Base-by-base conservation (phyloP, 2,797 vertebrate genomes). In the Sebastes matsubarae region DNA sequence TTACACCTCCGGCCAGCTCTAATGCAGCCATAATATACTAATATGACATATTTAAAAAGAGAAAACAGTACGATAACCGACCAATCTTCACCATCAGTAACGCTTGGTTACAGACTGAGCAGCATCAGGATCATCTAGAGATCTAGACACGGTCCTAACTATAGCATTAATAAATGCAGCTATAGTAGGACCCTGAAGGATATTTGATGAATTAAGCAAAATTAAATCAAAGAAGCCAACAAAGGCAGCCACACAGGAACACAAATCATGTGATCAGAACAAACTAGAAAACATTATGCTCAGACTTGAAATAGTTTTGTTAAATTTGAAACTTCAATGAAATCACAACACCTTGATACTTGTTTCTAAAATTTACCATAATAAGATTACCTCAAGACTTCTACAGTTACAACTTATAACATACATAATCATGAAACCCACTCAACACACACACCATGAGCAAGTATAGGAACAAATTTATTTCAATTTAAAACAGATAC, bases 401-500 rank as follows among this genome's bases (percentile, higher is more conserved):
- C 8, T 24, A 11, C 13, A n/a, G 52, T 12, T 32, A 25, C 11
- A 54, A 27, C 1, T 42, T 25, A 9, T 30, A 61, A 38, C 27
- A 25, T 7, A 50, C 2, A 68, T 2, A 70, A 70, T 64, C 36
- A 85, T 81, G 24, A 94, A 90, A 84, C 55, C 82, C 87, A 94
- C 82, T 83, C 77, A 73, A 54, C 79, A 84, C 76, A 86, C 77
- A 92, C 88, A 89, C 88, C 79, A 85, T 86, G 91, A 94, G 94
- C 94, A 96, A 96, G 94, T 97, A 97, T 98, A 98, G 97, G 97
- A 99, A 99, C 97, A 97, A 97, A 97, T 97, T 98, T 99, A 99
- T 99, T 99, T 97, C 95, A 97, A 98, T 99, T 99, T 98, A 97
- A 99, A 99, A 99, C 97, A 98, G 97, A 97, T 97, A 97, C 92